Percentiles rank a stretch among this genome's conserved stretches.
These are phyloP conservation scores for Coelogynopora nodosa DNA, from an alignment of 2,888 invertebrate genomes.

Conservation along the genomic window DNA sequence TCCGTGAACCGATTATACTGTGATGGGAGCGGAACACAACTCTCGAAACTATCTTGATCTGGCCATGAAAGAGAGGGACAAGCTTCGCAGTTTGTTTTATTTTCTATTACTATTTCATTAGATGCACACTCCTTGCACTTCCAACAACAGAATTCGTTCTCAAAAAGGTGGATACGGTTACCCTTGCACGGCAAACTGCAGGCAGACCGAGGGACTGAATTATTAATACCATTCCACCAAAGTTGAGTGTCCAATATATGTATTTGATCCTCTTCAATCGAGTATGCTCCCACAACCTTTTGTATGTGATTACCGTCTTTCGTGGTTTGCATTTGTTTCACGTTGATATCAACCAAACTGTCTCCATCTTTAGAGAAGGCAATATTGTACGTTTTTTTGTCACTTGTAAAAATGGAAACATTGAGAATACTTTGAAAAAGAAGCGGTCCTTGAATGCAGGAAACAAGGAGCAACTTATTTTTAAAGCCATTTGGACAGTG, in stretches of 20 bases:
- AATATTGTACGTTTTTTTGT: background rate
- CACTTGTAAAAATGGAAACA: background rate
- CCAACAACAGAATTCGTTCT: constrained; percentile 50
- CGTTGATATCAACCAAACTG: background rate
- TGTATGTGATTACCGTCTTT: background rate
- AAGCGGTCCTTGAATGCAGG: constrained; percentile 5
- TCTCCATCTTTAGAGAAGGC: background rate
- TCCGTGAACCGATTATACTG: background rate
- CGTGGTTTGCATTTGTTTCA: background rate
- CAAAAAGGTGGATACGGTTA: background rate
- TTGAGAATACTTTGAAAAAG: background rate
- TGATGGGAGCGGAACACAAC: background rate
- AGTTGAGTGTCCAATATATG: no score
- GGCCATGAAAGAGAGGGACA: constrained; percentile 50
- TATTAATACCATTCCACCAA: no score
- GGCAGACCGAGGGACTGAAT: background rate
- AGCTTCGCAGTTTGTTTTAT: constrained; percentile 47
- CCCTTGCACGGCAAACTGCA: background rate
- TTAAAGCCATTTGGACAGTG: constrained; percentile 50
- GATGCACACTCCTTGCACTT: constrained; percentile 48
- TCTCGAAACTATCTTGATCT: constrained; percentile 34
- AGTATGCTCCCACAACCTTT: background rate
- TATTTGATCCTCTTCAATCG: no score
- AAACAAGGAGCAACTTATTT: background rate
- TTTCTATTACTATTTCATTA: constrained; percentile 48